These are phyloP conservation scores for Macaca nemestrina DNA, from an alignment of 2,113 vertebrate genomes.

Conservation along the genomic window DNA sequence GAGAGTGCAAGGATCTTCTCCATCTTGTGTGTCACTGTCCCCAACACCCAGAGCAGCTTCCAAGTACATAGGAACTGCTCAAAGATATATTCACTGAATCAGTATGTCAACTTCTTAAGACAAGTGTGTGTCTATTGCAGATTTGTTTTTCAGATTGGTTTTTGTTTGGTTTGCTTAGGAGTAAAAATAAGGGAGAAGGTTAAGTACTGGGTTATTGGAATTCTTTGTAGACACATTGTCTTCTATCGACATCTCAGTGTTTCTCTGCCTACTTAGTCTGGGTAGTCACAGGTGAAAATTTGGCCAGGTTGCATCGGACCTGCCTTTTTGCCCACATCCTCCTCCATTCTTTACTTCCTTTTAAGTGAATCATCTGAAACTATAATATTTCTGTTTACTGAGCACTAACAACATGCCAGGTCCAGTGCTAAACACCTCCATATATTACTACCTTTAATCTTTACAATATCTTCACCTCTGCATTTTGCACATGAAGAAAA, in stretches of 20 bases:
- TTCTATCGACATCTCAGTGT: neutral
- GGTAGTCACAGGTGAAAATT: neutral
- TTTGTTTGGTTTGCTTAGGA: neutral
- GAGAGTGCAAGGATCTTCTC: neutral
- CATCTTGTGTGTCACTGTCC: neutral
- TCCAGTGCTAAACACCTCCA: neutral
- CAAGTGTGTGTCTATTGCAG: neutral
- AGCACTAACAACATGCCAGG: neutral
- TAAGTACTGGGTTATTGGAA: neutral
- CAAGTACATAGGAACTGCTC: neutral
- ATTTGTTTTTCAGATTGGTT: neutral
- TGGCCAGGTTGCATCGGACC: neutral
- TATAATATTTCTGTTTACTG: neutral
- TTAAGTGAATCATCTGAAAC: neutral
- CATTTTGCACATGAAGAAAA: neutral
- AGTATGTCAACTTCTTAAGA: neutral
- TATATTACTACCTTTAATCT: neutral
- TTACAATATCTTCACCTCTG: neutral
- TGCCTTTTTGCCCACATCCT: neutral
- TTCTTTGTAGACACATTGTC: neutral
- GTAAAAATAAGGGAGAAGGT: neutral
- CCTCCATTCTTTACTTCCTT: neutral
- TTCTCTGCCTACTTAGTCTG: neutral
- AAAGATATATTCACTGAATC: neutral
- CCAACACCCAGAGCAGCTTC: neutral